phyloP scores from a whole-genome alignment of 2,888 invertebrate species.

The Coenonympha glycerion region DNA sequence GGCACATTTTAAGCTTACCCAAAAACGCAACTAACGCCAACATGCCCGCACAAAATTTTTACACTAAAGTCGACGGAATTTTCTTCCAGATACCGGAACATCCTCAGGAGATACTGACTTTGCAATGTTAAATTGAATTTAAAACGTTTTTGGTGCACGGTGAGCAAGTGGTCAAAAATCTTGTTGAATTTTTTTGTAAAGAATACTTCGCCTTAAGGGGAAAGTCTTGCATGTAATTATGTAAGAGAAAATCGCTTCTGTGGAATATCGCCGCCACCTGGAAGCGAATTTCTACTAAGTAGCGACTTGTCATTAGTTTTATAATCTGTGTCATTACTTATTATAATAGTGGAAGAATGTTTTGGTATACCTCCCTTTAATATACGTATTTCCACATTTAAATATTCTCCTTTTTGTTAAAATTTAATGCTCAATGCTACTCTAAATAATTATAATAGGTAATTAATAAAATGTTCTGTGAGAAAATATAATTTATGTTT shows the following conservation, averaged over 20 bases:
- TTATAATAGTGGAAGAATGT: not conserved
- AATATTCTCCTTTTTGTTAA: no score
- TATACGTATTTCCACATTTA: no score
- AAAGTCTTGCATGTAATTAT: slow-evolving; percentile 20
- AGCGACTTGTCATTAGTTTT: slow-evolving; percentile 1
- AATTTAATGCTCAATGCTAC: no score
- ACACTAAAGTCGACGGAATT: not conserved
- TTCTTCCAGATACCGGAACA: no score
- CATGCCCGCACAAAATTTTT: no score
- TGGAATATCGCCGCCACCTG: slow-evolving; percentile 7
- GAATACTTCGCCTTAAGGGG: slow-evolving; percentile 18
- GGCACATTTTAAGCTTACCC: no score
- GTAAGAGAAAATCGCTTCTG: slow-evolving; percentile 19
- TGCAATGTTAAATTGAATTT: not conserved
- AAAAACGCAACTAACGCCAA: no score
- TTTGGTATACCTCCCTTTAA: no score
- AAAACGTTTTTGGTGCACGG: not conserved
- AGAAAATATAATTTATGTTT: no score
- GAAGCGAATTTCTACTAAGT: slow-evolving; percentile 7
- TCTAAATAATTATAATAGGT: no score
- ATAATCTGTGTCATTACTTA: not conserved
- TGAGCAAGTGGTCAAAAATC: not conserved
- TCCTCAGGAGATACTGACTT: no score
- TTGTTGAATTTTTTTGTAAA: not conserved
- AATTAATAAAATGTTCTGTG: no score